Evolutionary conservation across 2,888 invertebrate species (phyloP).

Genomic region (Perizoma flavofasciatum): DNA sequence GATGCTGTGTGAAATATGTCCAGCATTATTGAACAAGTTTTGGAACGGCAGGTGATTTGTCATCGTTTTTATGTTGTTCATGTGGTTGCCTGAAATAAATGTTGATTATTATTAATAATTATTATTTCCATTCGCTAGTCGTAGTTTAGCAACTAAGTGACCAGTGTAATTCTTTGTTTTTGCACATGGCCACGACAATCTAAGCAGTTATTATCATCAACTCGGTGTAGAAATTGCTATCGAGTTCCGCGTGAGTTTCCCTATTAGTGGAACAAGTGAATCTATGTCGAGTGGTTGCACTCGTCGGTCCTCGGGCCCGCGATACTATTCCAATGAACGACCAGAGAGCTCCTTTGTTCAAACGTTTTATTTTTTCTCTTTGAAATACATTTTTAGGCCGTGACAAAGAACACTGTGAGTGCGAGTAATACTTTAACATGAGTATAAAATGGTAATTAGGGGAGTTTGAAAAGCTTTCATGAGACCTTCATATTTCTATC

Average conservation of each 20-base stretch:
- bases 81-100: too few species aligned
- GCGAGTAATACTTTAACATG: conserved; percentile 4
- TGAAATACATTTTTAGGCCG: conserved; percentile 33
- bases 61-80: too few species aligned
- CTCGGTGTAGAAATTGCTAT: conserved; percentile 1
- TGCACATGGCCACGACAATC: conserved; percentile 2
- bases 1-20: too few species aligned
- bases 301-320: conserved; percentile 45
- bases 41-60: too few species aligned
- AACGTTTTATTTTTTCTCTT: conserved; percentile 36
- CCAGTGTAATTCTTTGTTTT: too few species aligned
- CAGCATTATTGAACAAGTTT: too few species aligned
- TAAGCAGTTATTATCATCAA: too few species aligned
- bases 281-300: conserved; percentile 59
- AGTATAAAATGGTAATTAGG: conserved; percentile 16
- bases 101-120: too few species aligned
- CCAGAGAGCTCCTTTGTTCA: conserved; percentile 52
- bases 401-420: conserved; percentile 14
- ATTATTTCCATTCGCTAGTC: too few species aligned
- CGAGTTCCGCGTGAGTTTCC: conserved; percentile 24
- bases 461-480: not conserved
- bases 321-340: conserved; percentile 58
- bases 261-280: conserved; percentile 39
- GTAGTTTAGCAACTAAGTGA: too few species aligned
- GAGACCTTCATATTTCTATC: not conserved